Evolutionary conservation across 2,797 vertebrate species (phyloP), one percentile per base, ranked within the genome.

Genomic region (Salmo trutta): DNA sequence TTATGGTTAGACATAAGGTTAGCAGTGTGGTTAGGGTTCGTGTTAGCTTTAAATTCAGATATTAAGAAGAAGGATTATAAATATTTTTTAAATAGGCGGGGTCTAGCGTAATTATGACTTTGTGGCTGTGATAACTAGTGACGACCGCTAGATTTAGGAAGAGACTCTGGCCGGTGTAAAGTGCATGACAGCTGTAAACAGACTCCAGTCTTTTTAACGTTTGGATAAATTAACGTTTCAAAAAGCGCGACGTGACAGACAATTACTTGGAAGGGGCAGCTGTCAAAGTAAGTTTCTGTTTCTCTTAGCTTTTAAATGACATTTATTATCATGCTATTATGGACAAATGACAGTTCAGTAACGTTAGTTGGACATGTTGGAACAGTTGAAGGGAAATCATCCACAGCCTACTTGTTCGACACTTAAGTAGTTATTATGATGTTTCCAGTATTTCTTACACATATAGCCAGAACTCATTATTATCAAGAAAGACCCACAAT

Each of bases 101-200:
- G 41, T 12, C 14, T 47, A 12, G 41, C 41, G 3, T 14, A 47
- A 47, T 47, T 47, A 3, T 12, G 41, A 47, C 10, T 47, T 12
- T 47, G 41, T 47, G 41, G 10, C 41, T 47, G 41, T 47, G 41
- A 10, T 47, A 47, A 14, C 41, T 47, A 47, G 10, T 14, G 41
- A 47, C 3, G 41, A 47, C 41, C 41, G 14, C 41, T 10, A 12
- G 10, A 10, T 10, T 47, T 19, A 29, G 27, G 54, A 69, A 81
- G 77, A 82, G 77, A 71, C 41, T 47, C 36, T 87, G 53, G 21
- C 33, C 14, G 24, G 83, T 66, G 31, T 73, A 73, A 80, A 78
- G 77, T 29, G 10, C 77, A 73, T 86, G 84, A 83, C 86, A 82
- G 84, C 83, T 87, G 75, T 85, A 87, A 91, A 91, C 88, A 82